These are phyloP conservation scores for Polyergus mexicanus DNA, from an alignment of 1,140 invertebrate species.

Conservation along the genomic window DNA sequence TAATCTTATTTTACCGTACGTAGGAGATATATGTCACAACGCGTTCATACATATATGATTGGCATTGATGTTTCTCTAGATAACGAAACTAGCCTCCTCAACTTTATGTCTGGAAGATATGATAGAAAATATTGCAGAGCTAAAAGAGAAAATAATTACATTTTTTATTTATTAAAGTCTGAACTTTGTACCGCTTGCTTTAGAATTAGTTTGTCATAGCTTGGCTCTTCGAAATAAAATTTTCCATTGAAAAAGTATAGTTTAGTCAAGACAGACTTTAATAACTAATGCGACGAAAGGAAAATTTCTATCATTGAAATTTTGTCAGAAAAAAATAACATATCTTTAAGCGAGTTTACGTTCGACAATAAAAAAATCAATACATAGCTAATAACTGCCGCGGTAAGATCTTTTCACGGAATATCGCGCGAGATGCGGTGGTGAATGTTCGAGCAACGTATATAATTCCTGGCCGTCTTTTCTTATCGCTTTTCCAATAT, in stretches of 20 bases:
- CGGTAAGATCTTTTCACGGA: background rate
- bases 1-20: background rate
- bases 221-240: background rate
- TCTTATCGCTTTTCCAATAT: slow-evolving; percentile 72
- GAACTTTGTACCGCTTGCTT: background rate
- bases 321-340: background rate
- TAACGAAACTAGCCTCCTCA: slow-evolving; percentile 9
- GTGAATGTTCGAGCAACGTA: slow-evolving; percentile 7
- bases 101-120: background rate
- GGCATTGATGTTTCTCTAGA: background rate
- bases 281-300: background rate
- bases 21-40: background rate
- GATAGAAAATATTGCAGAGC: background rate
- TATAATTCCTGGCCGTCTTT: slow-evolving; percentile 21
- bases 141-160: background rate
- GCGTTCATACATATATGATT: background rate
- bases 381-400: background rate
- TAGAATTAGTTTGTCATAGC: background rate
- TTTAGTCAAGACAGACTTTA: background rate
- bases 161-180: slow-evolving; percentile 9
- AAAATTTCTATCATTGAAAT: background rate
- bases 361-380: slow-evolving; percentile 1
- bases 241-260: background rate
- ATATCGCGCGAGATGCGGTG: slow-evolving; percentile 20
- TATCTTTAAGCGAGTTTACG: background rate